Percentiles rank a stretch among this genome's conserved stretches.
These are phyloP conservation scores for Notechis scutatus DNA, from an alignment of 2,113 vertebrate species.

Conservation along the genomic window DNA sequence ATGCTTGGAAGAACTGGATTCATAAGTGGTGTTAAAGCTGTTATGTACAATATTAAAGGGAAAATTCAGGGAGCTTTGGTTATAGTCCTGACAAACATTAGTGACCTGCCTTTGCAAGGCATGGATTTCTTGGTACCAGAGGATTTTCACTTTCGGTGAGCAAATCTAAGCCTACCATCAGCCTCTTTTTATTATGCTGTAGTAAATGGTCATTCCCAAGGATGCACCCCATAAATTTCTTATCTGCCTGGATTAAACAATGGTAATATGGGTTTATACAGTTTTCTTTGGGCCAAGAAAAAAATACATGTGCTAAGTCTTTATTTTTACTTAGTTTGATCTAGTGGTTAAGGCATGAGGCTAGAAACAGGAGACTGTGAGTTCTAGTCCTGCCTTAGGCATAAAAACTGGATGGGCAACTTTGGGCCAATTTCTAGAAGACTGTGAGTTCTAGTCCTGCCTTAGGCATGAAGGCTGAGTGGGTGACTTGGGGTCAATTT, in stretches of 20 bases:
- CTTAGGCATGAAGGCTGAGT: no score
- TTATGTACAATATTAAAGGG: background rate
- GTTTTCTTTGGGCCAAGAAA: background rate
- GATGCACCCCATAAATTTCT: background rate
- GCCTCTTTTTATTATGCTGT: background rate
- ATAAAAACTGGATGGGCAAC: no score
- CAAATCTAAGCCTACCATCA: background rate
- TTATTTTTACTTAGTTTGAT: background rate
- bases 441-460: no score
- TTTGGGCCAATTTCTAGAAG: no score
- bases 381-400: no score
- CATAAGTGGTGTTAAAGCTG: background rate
- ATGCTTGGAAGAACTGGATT: background rate
- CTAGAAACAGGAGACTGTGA: background rate
- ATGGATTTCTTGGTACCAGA: background rate
- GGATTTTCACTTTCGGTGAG: background rate
- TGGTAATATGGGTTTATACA: background rate
- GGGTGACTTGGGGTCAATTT: no score
- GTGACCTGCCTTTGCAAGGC: background rate
- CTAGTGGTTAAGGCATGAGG: background rate
- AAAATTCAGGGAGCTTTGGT: background rate
- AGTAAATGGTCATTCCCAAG: background rate
- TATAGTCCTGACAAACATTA: background rate
- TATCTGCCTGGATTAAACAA: background rate
- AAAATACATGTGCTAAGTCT: background rate